Conservation (phyloP, 1,140 invertebrate genomes). For the Drosophila sturtevanti region DNA sequence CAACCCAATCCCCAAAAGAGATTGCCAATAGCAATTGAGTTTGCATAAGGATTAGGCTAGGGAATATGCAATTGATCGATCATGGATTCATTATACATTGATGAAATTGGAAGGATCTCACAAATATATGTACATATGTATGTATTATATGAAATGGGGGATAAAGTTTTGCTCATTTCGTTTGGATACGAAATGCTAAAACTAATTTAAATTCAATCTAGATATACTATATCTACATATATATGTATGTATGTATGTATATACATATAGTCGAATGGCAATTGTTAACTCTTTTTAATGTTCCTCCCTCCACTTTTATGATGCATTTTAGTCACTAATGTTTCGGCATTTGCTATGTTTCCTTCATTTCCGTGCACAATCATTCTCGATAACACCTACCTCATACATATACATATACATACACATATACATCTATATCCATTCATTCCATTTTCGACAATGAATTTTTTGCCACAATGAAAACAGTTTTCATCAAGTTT, state of each 20-base stretch:
- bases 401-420: too few relatives aligned
- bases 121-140: too few relatives aligned
- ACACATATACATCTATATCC: too few relatives aligned
- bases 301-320: neutral
- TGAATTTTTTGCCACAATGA: conserved; percentile 48
- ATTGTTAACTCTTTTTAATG: neutral
- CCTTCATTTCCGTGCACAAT: conserved; percentile 13
- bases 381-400: conserved; percentile 5
- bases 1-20: too few relatives aligned
- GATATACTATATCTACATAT: too few relatives aligned
- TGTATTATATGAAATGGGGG: neutral
- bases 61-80: neutral
- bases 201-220: neutral
- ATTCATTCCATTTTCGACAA: neutral
- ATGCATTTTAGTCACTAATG: conserved; percentile 4
- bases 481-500: conserved; percentile 61
- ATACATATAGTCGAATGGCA: too few relatives aligned
- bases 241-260: too few relatives aligned
- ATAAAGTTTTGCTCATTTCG: too few relatives aligned
- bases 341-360: conserved; percentile 3
- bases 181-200: too few relatives aligned
- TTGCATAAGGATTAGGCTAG: neutral
- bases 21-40: neutral
- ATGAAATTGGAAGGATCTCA: too few relatives aligned
- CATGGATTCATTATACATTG: neutral